phyloP scores from a whole-genome alignment of 2,888 invertebrate species.

The Ophraella communa region DNA sequence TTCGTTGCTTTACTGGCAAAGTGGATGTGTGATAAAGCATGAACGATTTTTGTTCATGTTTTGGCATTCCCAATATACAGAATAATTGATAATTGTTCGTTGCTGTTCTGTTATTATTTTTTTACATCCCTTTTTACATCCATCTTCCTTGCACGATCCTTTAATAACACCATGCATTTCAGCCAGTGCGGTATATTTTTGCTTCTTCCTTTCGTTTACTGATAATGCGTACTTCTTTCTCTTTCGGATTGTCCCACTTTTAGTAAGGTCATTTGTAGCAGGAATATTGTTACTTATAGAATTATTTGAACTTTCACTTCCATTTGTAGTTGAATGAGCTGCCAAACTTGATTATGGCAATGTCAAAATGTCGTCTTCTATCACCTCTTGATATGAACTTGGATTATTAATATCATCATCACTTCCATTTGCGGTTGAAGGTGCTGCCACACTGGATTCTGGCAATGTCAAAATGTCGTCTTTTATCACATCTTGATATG shows the following conservation, averaged over 20 bases:
- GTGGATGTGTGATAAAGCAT: constrained; percentile 2
- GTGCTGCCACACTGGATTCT: constrained; percentile 7
- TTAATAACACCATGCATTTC: no score
- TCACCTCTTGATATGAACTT: no score
- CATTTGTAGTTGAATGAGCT: background rate
- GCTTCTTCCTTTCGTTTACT: background rate
- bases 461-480: no score
- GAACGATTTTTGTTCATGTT: constrained; percentile 1
- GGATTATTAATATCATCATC: background rate
- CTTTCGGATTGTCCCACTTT: background rate
- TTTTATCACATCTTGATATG: no score
- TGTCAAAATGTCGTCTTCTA: no score
- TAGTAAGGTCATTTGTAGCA: background rate
- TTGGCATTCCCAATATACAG: no score
- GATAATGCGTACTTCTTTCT: background rate
- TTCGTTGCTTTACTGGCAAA: background rate
- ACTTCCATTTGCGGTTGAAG: background rate
- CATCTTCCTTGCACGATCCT: no score
- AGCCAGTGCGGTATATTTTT: background rate
- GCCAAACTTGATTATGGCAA: background rate
- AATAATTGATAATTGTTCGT: no score
- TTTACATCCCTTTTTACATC: no score
- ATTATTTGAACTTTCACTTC: background rate
- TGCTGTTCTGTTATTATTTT: no score
- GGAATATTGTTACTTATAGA: no score